Percentiles rank a stretch among this genome's conserved stretches.
These are phyloP conservation scores for Trigoniulus corallinus DNA, from an alignment of 1,140 invertebrate species.

Conservation along the genomic window DNA sequence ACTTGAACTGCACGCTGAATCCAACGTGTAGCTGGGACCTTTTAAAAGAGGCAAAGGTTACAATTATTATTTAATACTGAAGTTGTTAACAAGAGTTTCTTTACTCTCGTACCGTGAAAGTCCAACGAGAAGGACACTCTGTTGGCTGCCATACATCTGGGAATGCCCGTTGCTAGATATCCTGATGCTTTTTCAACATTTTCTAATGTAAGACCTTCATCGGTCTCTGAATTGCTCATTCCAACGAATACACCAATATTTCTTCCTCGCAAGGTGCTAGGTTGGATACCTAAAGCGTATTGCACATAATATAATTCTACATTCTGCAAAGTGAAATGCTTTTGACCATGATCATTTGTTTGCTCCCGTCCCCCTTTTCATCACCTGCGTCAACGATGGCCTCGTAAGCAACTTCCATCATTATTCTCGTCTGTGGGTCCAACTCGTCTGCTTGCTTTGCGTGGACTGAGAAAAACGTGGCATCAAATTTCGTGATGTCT, in stretches of 20 bases:
- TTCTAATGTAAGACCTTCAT: conserved; percentile 51
- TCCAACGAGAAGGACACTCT: conserved; percentile 90
- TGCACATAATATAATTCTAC: too few relatives aligned
- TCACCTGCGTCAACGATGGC: too few relatives aligned
- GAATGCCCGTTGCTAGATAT: conserved; percentile 82
- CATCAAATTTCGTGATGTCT: conserved; percentile 36
- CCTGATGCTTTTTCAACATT: conserved; percentile 65
- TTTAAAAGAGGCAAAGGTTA: background rate
- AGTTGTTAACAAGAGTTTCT: conserved; percentile 1
- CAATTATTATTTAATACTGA: background rate
- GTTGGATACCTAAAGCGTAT: conserved; percentile 66
- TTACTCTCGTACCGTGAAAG: conserved; percentile 38
- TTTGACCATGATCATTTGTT: too few relatives aligned
- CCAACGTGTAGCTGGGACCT: conserved; percentile 81
- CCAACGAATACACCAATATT: conserved; percentile 85
- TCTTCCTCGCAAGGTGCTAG: conserved; percentile 53
- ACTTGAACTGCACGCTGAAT: conserved; percentile 91
- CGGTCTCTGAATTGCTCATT: conserved; percentile 65
- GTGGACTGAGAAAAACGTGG: conserved; percentile 36
- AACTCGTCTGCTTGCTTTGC: conserved; percentile 31
- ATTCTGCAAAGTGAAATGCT: too few relatives aligned
- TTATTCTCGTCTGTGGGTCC: conserved; percentile 33
- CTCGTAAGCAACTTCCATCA: conserved; percentile 30
- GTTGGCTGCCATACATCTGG: conserved; percentile 89
- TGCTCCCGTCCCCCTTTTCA: too few relatives aligned